These are phyloP conservation scores for Trochalopteron elliotii DNA, from an alignment of 2,113 vertebrate species.

Conservation along the genomic window DNA sequence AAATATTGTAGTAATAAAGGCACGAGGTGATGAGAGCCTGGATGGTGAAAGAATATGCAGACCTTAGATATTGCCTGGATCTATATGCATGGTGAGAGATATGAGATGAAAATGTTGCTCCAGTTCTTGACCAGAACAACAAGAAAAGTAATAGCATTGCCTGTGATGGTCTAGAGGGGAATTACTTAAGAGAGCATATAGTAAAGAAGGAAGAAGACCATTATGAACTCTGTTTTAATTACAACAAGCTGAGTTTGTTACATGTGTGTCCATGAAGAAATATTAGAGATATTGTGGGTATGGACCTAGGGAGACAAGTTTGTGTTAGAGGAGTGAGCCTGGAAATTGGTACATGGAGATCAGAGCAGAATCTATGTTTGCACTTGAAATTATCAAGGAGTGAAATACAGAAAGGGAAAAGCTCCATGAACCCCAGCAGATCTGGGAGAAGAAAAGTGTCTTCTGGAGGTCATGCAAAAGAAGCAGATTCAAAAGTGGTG, in stretches of 20 bases:
- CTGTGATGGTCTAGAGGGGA: neutral
- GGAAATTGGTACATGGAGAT: neutral
- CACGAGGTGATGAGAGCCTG: neutral
- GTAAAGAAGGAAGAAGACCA: neutral
- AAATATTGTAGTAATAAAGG: constrained; percentile 35
- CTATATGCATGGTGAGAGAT: neutral
- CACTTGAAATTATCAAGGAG: neutral
- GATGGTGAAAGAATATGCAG: neutral
- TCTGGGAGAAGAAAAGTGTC: neutral
- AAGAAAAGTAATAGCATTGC: neutral
- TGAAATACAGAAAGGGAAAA: neutral
- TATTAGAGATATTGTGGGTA: neutral
- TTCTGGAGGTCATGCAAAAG: neutral
- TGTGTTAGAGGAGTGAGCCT: neutral
- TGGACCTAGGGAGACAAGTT: neutral
- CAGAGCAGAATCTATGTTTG: neutral
- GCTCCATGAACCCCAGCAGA: neutral
- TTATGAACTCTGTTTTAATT: neutral
- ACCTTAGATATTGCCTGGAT: neutral
- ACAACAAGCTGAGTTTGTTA: neutral
- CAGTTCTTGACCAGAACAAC: neutral
- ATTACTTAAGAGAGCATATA: neutral
- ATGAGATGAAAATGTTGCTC: neutral
- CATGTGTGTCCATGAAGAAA: neutral
- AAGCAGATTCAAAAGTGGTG: neutral